phyloP scores from a whole-genome alignment of 2,113 vertebrate genomes.

The Anolis carolinensis region DNA sequence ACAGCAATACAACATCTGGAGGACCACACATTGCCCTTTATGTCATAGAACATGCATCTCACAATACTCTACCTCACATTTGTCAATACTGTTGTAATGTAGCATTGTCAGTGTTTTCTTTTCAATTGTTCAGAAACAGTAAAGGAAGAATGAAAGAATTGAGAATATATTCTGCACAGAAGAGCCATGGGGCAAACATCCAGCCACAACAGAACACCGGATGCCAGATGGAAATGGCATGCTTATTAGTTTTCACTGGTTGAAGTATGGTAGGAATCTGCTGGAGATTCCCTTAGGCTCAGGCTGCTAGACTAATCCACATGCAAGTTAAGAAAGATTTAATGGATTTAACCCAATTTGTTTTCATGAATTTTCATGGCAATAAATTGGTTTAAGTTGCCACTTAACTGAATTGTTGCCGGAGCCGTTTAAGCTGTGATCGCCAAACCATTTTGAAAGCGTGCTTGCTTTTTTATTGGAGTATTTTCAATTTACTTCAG shows the following conservation, averaged over 20 bases:
- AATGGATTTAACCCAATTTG: slow-evolving; percentile 14
- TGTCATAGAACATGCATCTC: too few species aligned
- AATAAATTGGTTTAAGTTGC: background rate
- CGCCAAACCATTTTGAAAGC: slow-evolving; percentile 20
- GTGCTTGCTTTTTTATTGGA: slow-evolving; percentile 17
- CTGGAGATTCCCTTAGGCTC: background rate
- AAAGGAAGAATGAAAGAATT: background rate
- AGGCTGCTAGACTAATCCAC: background rate
- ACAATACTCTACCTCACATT: background rate
- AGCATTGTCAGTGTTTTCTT: background rate
- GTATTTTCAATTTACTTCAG: slow-evolving; percentile 31
- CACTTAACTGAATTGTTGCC: background rate
- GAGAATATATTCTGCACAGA: background rate
- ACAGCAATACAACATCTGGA: too few species aligned
- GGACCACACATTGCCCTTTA: too few species aligned
- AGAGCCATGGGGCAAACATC: background rate
- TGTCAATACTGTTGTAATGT: background rate
- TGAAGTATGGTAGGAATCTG: background rate
- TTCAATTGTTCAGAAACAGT: background rate
- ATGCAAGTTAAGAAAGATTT: slow-evolving; percentile 22
- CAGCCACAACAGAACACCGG: background rate
- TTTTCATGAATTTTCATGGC: slow-evolving; percentile 20
- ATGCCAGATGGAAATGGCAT: background rate
- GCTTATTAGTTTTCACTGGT: slow-evolving; percentile 5
- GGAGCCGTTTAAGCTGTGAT: slow-evolving; percentile 9